Percentiles rank a stretch among this genome's conserved stretches.
Evolutionary conservation across 2,113 vertebrate species (phyloP).

Genomic region (Perca flavescens): DNA sequence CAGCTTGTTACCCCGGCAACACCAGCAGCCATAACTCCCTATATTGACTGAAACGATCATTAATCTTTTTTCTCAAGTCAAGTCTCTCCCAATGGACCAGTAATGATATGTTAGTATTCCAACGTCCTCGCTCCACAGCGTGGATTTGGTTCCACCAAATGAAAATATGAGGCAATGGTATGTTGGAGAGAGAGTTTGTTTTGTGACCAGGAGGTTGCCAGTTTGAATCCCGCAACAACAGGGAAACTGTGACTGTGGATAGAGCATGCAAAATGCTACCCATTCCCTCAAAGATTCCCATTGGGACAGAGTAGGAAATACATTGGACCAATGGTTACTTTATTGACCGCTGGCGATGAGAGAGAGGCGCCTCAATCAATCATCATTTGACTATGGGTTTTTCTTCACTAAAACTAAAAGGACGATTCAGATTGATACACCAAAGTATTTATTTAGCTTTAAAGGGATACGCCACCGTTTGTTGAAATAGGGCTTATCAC

Average conservation of each 20-base stretch:
- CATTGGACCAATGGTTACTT: not conserved
- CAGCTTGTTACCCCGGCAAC: conserved; percentile 74
- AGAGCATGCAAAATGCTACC: not conserved
- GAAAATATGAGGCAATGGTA: conserved; percentile 63
- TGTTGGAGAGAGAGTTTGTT: conserved; percentile 38
- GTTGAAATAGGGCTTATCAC: too few species aligned
- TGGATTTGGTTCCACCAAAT: conserved; percentile 65
- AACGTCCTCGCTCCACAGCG: conserved; percentile 48
- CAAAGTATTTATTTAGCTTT: too few species aligned
- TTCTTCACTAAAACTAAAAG: not conserved
- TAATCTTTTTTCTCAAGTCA: conserved; percentile 64
- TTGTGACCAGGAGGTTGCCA: conserved; percentile 39
- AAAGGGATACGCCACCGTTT: too few species aligned
- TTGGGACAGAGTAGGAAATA: conserved; percentile 4
- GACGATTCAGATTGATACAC: not conserved
- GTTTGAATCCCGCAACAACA: conserved; percentile 41
- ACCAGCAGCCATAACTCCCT: conserved; percentile 61
- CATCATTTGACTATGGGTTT: not conserved
- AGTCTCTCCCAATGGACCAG: conserved; percentile 61
- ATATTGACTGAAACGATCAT: conserved; percentile 71
- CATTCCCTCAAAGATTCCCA: conserved; percentile 10
- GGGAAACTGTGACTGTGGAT: conserved; percentile 37
- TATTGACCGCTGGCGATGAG: conserved; percentile 5
- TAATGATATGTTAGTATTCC: conserved; percentile 77
- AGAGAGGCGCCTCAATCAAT: not conserved